Evolutionary conservation across 2,113 vertebrate species (phyloP).

Genomic region (Anoura caudifer): DNA sequence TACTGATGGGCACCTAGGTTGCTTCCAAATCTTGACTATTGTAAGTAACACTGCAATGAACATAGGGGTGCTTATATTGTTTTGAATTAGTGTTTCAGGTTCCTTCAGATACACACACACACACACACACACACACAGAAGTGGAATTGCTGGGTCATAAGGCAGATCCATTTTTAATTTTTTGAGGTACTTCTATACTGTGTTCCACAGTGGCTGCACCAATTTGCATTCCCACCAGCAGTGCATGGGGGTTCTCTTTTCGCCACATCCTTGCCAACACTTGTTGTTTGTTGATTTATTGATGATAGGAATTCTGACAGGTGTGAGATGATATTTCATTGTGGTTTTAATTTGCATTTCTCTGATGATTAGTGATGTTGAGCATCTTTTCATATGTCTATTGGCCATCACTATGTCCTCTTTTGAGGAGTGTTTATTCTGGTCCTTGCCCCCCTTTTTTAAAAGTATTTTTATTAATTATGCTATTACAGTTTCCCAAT

Average conservation of each 20-base stretch:
- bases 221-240: not conserved
- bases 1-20: not conserved
- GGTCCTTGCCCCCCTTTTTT: not conserved
- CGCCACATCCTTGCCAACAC: not conserved
- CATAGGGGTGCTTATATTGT: not conserved
- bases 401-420: not conserved
- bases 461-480: too few species aligned
- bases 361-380: not conserved
- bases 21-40: not conserved
- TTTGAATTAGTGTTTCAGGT: not conserved
- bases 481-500: too few species aligned
- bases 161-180: not conserved
- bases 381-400: not conserved
- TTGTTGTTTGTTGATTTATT: not conserved
- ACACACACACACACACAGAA: too few species aligned
- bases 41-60: not conserved
- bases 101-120: too few species aligned
- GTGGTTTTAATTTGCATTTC: not conserved
- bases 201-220: not conserved
- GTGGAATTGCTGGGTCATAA: not conserved
- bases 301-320: not conserved
- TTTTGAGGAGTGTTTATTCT: not conserved
- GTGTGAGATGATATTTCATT: not conserved
- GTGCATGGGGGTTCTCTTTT: not conserved
- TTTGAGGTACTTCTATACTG: not conserved